Conservation (phyloP, 1,140 invertebrate genomes). For the Rhopalosiphum padi region DNA sequence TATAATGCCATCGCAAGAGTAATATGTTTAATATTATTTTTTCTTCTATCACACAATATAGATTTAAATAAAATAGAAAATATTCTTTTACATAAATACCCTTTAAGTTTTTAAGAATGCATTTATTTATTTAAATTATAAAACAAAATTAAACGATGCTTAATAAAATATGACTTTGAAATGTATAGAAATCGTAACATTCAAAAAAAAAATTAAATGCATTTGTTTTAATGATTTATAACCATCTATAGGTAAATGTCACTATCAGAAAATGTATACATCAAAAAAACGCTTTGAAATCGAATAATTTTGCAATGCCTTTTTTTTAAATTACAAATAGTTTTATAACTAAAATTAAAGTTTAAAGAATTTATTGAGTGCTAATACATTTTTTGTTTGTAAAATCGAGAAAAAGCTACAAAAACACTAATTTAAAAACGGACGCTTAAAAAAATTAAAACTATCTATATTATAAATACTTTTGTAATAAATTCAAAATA, state of each 20-base stretch:
- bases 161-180: not conserved
- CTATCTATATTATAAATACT: not conserved
- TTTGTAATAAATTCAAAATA: not conserved
- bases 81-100: not conserved
- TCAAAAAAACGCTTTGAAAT: not conserved
- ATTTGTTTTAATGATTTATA: not conserved
- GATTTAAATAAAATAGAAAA: not conserved
- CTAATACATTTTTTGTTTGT: not conserved
- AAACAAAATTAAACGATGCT: too few species aligned
- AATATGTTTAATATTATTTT: not conserved
- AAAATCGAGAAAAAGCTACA: not conserved
- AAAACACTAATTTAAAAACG: not conserved
- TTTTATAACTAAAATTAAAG: not conserved
- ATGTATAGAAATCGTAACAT: not conserved
- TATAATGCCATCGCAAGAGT: not conserved
- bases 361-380: not conserved
- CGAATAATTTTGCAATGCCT: not conserved
- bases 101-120: not conserved
- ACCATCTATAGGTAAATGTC: not conserved
- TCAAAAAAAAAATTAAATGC: not conserved
- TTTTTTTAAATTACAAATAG: not conserved
- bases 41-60: not conserved
- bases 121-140: conserved; percentile 2
- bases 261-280: not conserved
- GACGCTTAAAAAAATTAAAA: not conserved